phyloP scores from a whole-genome alignment of 2,797 vertebrate species.

The Hirundo rustica region DNA sequence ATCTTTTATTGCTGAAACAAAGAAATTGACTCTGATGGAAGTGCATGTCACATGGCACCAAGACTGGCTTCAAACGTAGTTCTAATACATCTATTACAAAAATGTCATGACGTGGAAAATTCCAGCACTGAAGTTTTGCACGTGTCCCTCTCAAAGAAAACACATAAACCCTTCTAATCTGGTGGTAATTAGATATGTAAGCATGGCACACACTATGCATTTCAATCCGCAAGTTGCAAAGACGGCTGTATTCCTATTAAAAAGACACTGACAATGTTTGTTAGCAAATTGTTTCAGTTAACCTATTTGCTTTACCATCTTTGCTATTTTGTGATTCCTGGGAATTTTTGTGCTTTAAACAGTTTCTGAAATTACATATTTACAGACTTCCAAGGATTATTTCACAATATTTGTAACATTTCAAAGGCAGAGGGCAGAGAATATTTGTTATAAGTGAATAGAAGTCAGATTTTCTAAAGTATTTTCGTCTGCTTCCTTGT shows the following conservation, averaged over 20 bases:
- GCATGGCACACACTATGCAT: neutral
- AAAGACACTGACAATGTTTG: neutral
- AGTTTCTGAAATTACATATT: neutral
- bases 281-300: neutral
- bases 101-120: neutral
- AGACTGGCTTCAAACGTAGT: neutral
- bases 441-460: neutral
- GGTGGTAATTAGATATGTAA: neutral
- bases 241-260: neutral
- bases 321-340: neutral
- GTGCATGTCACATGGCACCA: neutral
- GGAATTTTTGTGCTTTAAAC: neutral
- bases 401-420: neutral
- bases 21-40: neutral
- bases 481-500: neutral
- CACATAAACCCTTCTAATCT: neutral
- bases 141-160: neutral
- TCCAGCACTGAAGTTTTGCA: neutral
- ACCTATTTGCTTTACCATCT: neutral
- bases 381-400: neutral
- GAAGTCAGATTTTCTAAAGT: neutral
- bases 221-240: neutral
- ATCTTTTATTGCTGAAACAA: neutral
- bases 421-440: neutral
- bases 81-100: neutral